Base-by-base conservation (phyloP, 1,140 invertebrate species). In the Ceratoteleas bidentatus region DNA sequence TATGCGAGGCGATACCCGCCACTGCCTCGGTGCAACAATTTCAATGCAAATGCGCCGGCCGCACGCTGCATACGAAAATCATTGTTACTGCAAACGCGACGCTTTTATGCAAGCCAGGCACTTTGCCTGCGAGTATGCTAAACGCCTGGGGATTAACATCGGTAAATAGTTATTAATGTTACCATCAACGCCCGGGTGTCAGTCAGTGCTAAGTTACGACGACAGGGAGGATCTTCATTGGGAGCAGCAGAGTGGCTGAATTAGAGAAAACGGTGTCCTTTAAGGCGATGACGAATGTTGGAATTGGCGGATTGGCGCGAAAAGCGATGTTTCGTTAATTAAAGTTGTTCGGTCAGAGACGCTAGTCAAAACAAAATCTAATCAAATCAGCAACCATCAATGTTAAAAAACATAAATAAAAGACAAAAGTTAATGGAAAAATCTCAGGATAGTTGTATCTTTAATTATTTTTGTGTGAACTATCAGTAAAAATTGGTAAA, bases 11-110 rank as follows among this genome's bases (percentile, higher is more conserved):
- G 53, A 83, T 64, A 47, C 62, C 56, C 68, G 70, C 50, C 83
- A 79, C 77, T 83, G 76, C 78, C 60, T 64, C 77, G 84, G 70
- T 86, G 85, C 84, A 87, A 88, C 84, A 85, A 87, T 87, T 88
- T 87, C 85, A 82, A 87, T 87, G 86, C 85, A 89, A 89, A 89
- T 88, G 75, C 79, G 50, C 40, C 43, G 49, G 16, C 56, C 56
- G 68, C 81, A 68, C 36, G 45, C 54, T 60, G 87, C 87, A 89
- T 89, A 83, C 83, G 77, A 85, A 85, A 82, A 84, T 83, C 47
- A 36, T 73, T 75, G 54, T 72, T 76, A 32, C 61, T 11, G 36
- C 49, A 69, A 53, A 47, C 40, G 45, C 54, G 14, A 61, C 8
- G 50, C 32, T 50, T 74, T 68, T 58, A 57, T 56, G 57, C 70